A percentile compares a stretch with the other conserved stretches of the same genome.
These are phyloP conservation scores for Macroglossus sobrinus DNA, from an alignment of 2,113 vertebrate genomes.

Conservation along the genomic window DNA sequence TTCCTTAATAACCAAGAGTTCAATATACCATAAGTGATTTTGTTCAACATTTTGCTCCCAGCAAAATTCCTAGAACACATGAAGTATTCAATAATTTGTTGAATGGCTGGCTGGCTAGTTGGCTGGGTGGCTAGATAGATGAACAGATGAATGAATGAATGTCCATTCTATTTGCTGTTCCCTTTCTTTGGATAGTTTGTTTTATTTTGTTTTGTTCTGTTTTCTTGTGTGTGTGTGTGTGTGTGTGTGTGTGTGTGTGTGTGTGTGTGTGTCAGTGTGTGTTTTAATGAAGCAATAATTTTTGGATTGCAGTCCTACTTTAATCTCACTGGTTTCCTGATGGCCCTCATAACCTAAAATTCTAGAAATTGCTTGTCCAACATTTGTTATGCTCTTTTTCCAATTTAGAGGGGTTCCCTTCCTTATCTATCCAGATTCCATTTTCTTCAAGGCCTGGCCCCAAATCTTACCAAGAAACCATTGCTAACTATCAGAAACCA, in stretches of 20 bases:
- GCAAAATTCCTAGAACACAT: neutral
- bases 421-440: neutral
- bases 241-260: neutral
- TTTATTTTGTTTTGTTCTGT: neutral
- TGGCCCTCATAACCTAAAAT: neutral
- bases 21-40: neutral
- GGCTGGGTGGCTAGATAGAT: neutral
- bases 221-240: neutral
- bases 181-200: neutral
- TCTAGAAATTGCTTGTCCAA: neutral
- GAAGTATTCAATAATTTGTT: neutral
- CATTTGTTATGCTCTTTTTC: neutral
- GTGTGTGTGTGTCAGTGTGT: neutral
- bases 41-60: neutral
- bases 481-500: neutral
- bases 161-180: neutral
- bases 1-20: constrained; percentile 34
- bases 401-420: neutral
- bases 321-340: neutral
- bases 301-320: neutral
- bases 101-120: neutral
- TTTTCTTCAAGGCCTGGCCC: neutral
- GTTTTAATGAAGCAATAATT: neutral
- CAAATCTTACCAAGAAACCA: neutral
- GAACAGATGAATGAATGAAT: neutral